Evolutionary conservation across 2,797 vertebrate species (phyloP).

Genomic region (Nyctibius grandis): DNA sequence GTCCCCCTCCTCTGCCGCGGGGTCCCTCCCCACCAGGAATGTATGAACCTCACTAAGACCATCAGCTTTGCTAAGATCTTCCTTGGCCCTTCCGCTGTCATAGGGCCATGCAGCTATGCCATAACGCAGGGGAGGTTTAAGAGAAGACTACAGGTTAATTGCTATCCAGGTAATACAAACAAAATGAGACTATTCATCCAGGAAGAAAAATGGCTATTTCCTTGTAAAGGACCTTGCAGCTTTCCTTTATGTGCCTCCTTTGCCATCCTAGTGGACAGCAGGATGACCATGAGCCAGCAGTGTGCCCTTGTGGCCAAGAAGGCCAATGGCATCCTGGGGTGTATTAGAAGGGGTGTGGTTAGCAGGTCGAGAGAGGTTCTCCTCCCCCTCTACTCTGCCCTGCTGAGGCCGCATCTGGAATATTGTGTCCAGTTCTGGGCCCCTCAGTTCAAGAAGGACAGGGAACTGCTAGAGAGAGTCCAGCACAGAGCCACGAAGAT

Average conservation of each 20-base stretch:
- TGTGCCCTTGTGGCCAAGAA: too few relatives aligned
- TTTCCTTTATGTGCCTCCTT: background rate
- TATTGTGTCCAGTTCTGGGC: too few relatives aligned
- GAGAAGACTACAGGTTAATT: background rate
- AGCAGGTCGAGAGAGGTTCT: too few relatives aligned
- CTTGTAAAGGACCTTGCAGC: background rate
- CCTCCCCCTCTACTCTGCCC: too few relatives aligned
- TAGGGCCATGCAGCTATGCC: background rate
- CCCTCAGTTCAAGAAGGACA: too few relatives aligned
- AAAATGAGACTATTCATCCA: background rate
- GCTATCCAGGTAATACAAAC: background rate
- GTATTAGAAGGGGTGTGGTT: too few relatives aligned
- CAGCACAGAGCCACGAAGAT: too few relatives aligned
- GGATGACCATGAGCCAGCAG: too few relatives aligned
- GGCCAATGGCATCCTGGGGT: too few relatives aligned
- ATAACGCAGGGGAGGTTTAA: background rate
- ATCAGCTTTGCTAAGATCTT: background rate
- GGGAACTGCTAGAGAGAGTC: too few relatives aligned
- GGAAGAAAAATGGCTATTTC: background rate
- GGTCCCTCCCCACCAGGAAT: background rate
- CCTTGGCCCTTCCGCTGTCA: background rate
- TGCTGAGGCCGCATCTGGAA: too few relatives aligned
- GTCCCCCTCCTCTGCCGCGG: accelerated
- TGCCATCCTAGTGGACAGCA: too few relatives aligned
- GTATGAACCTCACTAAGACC: background rate